Base-by-base conservation (phyloP, 2,797 vertebrate genomes). In the Poeciliopsis paucimaculata region DNA sequence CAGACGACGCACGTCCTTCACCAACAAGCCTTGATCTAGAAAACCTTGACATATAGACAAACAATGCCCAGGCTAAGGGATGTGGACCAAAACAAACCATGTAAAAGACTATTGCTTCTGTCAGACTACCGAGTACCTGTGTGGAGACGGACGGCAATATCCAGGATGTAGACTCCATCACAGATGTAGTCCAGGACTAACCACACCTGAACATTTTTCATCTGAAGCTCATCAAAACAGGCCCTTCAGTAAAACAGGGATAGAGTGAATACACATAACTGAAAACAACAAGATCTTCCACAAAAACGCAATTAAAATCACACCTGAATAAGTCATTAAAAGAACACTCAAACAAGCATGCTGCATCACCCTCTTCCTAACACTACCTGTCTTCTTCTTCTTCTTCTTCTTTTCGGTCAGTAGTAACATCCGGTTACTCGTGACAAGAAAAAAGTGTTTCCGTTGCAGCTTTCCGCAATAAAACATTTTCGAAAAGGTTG, bases 11-110 rank as follows among this genome's bases (percentile, higher is more conserved):
- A 88, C 78, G n/a, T 98, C 96, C 88, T 95, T 98, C 47, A 99
- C 97, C 77, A 99, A 93, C 74, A 99, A 94, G 26, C 98, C 98
- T 84, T 99, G 97, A 51, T 99, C 98, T 87, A 99, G 89, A 87
- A 97, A 99, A 77, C 98, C 98, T 99, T 81, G 28, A 55, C 18
- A 79, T 10, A 43, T 1, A 53, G 1, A 12, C 46, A 45, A 9
- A 73, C n/a, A 45, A 66, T 49, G 18, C 0, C 31, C 41, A 76
- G 34, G 20, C 5, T 31, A 62, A 45, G 15, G 39, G 11, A 70
- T 70, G 41, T n/a, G 39, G 11, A 41, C 23, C 10, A 41, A n/a
- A 74, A 41, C 12, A 43, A 41, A 41, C 3, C 15, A 39, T 36
- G 20, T 64, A 62, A 20, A 31, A 71, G 16, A 36, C 16, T 51